A percentile compares a stretch with the other conserved stretches of the same genome.
Conservation (phyloP, 2,888 invertebrate species). For the Lepidochitona cinerea region DNA sequence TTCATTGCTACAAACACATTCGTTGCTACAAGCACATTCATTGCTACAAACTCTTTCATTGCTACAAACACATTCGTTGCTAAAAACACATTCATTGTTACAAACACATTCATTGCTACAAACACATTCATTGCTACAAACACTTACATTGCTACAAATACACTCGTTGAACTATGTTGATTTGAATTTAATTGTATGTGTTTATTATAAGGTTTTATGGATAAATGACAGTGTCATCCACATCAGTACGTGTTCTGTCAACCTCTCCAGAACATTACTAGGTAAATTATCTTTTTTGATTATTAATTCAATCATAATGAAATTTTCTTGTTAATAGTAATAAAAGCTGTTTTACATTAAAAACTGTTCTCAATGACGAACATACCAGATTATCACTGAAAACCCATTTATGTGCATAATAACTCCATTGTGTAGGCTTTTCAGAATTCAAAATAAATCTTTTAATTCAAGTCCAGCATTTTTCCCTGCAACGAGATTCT, state of each 20-base stretch:
- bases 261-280: slow-evolving; percentile 51
- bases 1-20: no score
- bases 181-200: background rate
- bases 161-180: no score
- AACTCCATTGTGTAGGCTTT: background rate
- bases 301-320: background rate
- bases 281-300: slow-evolving; percentile 52
- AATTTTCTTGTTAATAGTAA: background rate
- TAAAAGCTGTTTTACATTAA: background rate
- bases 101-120: no score
- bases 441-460: background rate
- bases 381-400: background rate
- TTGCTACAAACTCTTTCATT: no score
- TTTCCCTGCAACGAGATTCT: no score
- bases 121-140: no score
- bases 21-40: no score
- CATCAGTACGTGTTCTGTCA: slow-evolving; percentile 57
- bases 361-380: background rate
- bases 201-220: slow-evolving; percentile 43
- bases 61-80: no score
- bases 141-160: no score
- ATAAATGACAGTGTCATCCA: slow-evolving; percentile 49
- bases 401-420: background rate
- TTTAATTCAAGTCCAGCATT: no score
- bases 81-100: no score